Conservation (phyloP, 2,113 vertebrate species). For the Numida meleagris region DNA sequence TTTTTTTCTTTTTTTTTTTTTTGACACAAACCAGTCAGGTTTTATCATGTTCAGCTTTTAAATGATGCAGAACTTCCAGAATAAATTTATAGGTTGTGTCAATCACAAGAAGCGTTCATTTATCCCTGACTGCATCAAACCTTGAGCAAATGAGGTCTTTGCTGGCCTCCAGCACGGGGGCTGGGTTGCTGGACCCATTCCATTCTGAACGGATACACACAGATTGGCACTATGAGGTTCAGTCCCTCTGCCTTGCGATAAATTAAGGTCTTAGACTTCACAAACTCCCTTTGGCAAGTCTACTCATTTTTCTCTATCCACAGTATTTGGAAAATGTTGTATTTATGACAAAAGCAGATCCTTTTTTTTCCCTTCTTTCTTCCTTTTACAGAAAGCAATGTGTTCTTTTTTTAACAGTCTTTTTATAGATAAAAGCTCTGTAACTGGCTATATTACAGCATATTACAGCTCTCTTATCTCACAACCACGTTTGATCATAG, state of each 20-base stretch:
- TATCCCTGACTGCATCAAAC: background rate
- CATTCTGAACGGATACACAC: fast-evolving
- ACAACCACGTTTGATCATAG: background rate
- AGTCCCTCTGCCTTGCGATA: background rate
- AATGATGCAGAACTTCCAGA: background rate
- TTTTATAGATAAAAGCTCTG: background rate
- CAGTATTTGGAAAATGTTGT: background rate
- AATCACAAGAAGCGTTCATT: background rate
- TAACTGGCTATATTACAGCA: background rate
- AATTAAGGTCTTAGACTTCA: background rate
- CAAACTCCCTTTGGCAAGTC: background rate
- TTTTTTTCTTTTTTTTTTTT: background rate
- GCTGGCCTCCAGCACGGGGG: fast-evolving
- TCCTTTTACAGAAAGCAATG: background rate
- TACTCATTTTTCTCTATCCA: background rate
- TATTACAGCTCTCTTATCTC: background rate
- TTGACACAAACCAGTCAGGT: background rate
- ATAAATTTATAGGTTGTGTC: background rate
- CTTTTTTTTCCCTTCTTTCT: fast-evolving
- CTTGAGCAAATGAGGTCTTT: background rate
- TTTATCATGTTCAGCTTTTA: background rate
- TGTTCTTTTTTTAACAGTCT: background rate
- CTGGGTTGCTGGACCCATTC: background rate
- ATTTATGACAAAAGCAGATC: background rate
- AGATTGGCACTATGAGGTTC: background rate